Base-by-base conservation (phyloP, 2,888 invertebrate species). In the Drosophila vallismaia region DNA sequence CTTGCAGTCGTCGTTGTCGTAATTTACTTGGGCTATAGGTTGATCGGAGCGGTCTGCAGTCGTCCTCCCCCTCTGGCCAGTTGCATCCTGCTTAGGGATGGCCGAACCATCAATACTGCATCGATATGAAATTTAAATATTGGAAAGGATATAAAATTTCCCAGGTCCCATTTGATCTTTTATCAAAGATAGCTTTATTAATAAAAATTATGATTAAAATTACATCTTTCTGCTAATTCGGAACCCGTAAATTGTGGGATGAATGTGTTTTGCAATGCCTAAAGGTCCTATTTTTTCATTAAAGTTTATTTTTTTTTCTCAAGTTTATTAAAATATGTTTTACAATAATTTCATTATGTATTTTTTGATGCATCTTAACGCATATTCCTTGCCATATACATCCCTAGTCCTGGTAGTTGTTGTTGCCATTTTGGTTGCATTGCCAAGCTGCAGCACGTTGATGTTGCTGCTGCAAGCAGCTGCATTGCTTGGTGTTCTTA, bases 21-120 rank as follows among this genome's bases (percentile, higher is more conserved):
- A 88, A 87, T 87, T 88, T 84, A 87, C 88, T 88, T 84, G 77
- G 71, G 86, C 88, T 88, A 88, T 88, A 86, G 86, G 83, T 86
- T 86, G 89, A 88, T 88, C 72, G 64, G 57, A 64, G 66, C 72
- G 66, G 70, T 19, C 58, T 59, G 53, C 51, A 29, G 52, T 10
- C 53, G 29, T 9, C 24, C n/a, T 36, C 10, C 44, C 19, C 36
- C 50, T 38, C 55, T 19, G 42, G 8, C 33, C 33, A 12, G 28
- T 19, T 54, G 42, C 51, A 51, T 51, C 51, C 51, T 51, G 51
- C 51, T 51, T 44, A 26, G 24, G 51, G 51, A 31, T 24, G 46
- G 46, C 28, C 14, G 10, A 9, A 4, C 7, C 44, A 24, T 24
- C 10, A 24, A 44, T 44, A 44, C 10, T 24, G 8, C 19, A 42